These are phyloP conservation scores for Nothocercus julius DNA, from an alignment of 2,113 vertebrate genomes.

Conservation along the genomic window DNA sequence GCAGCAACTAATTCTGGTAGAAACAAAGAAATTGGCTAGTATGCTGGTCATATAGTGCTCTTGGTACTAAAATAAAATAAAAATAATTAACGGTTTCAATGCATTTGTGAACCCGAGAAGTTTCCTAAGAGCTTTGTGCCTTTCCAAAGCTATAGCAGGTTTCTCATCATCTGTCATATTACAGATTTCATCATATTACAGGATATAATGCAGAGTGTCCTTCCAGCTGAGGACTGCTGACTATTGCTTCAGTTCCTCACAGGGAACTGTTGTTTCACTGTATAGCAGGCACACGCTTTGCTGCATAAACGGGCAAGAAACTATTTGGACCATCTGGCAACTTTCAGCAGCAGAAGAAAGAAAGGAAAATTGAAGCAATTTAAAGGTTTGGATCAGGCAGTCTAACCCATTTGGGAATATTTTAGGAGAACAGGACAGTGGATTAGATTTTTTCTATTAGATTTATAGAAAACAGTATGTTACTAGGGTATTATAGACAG, in stretches of 20 bases:
- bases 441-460: background rate
- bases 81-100: background rate
- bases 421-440: background rate
- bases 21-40: background rate
- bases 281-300: constrained; percentile 15
- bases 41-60: background rate
- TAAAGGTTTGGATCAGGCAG: background rate
- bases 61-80: background rate
- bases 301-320: constrained; percentile 36
- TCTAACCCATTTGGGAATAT: background rate
- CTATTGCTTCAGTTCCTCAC: constrained; percentile 63
- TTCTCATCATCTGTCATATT: constrained; percentile 40
- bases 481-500: background rate
- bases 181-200: constrained; percentile 36
- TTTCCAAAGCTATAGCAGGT: constrained; percentile 14
- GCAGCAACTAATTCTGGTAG: background rate
- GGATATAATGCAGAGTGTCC: constrained; percentile 44
- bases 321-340: constrained; percentile 61
- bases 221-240: constrained; percentile 62
- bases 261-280: constrained; percentile 55
- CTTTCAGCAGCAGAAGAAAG: constrained; percentile 1
- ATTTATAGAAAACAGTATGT: background rate
- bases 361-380: constrained; percentile 15
- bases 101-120: constrained; percentile 16
- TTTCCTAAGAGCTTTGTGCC: constrained; percentile 19